Evolutionary conservation across 2,888 invertebrate species (phyloP).

Genomic region (Sceliomorpha sp.): DNA sequence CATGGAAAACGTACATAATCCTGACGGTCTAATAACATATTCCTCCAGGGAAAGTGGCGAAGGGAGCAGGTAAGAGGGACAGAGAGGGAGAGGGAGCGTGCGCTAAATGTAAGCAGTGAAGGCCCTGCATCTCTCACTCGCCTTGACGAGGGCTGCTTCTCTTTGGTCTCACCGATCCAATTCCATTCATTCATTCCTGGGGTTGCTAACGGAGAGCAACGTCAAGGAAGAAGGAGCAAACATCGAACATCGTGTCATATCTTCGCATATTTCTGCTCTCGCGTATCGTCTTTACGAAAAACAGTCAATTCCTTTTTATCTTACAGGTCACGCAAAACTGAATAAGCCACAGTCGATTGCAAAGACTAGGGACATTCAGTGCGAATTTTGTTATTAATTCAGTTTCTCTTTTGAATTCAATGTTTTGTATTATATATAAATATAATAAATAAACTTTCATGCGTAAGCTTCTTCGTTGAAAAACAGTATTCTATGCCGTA

Average conservation of each 20-base stretch:
- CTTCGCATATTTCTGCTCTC: neutral
- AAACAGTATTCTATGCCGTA: too few relatives aligned
- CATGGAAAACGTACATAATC: conserved; percentile 70
- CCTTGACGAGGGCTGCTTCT: conserved; percentile 24
- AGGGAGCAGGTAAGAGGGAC: conserved; percentile 38
- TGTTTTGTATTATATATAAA: too few relatives aligned
- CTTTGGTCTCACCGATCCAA: conserved; percentile 53
- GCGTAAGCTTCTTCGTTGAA: too few relatives aligned
- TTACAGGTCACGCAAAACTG: neutral
- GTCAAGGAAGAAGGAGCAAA: conserved; percentile 30
- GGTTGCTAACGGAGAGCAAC: conserved; percentile 27
- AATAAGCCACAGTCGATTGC: too few relatives aligned
- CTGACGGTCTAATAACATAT: conserved; percentile 73
- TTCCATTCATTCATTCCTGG: conserved; percentile 30
- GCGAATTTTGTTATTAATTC: too few relatives aligned
- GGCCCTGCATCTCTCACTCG: conserved; percentile 17
- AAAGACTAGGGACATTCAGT: neutral
- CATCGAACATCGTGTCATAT: conserved; percentile 12
- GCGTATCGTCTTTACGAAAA: neutral
- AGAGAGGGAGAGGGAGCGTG: too few relatives aligned
- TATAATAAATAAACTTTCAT: too few relatives aligned
- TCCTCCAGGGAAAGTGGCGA: conserved; percentile 62
- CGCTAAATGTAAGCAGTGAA: neutral
- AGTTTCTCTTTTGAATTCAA: too few relatives aligned
- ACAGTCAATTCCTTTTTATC: neutral